Evolutionary conservation across 1,140 invertebrate genomes (phyloP), one percentile per base, ranked within the genome.

Genomic region (Anoplophora glabripennis): DNA sequence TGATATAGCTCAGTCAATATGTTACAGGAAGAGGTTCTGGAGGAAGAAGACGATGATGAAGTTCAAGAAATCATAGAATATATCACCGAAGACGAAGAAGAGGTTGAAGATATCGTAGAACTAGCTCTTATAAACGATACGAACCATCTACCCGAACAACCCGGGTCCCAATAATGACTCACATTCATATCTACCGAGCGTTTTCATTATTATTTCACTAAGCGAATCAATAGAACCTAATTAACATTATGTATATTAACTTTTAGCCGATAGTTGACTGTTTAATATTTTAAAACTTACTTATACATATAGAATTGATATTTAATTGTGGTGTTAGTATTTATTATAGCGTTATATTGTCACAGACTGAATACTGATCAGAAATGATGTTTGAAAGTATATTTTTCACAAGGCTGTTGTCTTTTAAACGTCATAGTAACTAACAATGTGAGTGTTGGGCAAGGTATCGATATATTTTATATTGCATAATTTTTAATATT

Each of bases 41-140:
- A 49, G 9, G 52, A 53, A 12, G 37, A 64, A 17, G 57, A 59
- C 28, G 61, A 59, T n/a, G 53, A 56, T 34, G 48, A 48, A 46
- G 53, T 47, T 51, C 36, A 55, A 33, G 59, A 57, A 35, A 48
- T 59, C 12, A 46, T 55, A 33, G 59, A 56, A 52, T 51, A 56
- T 18, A 47, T 58, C 18, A 53, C 14, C 11, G 53, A 56, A 11
- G 53, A 61, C 28, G 59, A 56, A 11, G 61, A 56, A 48, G 53
- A 45, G 48, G 41, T 40, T 14, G 46, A 49, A 51, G 28, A 34
- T 0, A 37, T 33, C 12, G 28, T 17, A 35, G 36, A 49, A 36
- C 45, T 36, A 14, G 36, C 21, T 28, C 5, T 2, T 28, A 28
- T 5, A 59, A 4, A 14, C 11, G 1, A 10, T 7, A 36, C 48